These are phyloP conservation scores for Syrista parreyssii DNA, from an alignment of 2,888 invertebrate species.

Conservation along the genomic window DNA sequence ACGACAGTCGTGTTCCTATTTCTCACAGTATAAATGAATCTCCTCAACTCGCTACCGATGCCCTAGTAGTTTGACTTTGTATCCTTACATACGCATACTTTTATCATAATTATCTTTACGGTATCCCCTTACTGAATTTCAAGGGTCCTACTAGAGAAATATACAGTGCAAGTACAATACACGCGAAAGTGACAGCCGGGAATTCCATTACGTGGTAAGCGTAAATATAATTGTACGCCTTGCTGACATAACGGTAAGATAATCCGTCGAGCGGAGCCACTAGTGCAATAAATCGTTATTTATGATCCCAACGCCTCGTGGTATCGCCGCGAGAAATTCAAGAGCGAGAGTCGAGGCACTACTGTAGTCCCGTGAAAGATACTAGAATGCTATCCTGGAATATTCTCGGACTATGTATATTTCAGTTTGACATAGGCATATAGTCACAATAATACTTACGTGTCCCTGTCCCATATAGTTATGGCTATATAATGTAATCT, in stretches of 20 bases:
- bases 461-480: not conserved
- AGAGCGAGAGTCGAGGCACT: slow-evolving; percentile 25
- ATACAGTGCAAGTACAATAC: not conserved
- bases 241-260: slow-evolving; percentile 63
- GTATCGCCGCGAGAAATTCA: slow-evolving; percentile 50
- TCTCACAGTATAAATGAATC: not conserved
- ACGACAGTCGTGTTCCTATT: not conserved
- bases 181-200: slow-evolving; percentile 11
- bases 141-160: not conserved
- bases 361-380: not conserved
- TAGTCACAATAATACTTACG: not conserved
- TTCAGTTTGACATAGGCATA: not conserved
- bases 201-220: slow-evolving; percentile 59
- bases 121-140: not conserved
- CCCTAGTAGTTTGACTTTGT: not conserved
- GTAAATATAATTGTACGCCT: slow-evolving; percentile 60
- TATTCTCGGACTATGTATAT: not conserved
- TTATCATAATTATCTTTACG: not conserved
- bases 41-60: not conserved
- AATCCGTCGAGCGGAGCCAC: slow-evolving; percentile 60
- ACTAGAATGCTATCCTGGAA: not conserved
- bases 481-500: slow-evolving; percentile 11
- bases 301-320: slow-evolving; percentile 52
- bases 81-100: not conserved
- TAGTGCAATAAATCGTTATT: slow-evolving; percentile 63